phyloP scores from a whole-genome alignment of 2,888 invertebrate species.

The Ophonus ardosiacus region DNA sequence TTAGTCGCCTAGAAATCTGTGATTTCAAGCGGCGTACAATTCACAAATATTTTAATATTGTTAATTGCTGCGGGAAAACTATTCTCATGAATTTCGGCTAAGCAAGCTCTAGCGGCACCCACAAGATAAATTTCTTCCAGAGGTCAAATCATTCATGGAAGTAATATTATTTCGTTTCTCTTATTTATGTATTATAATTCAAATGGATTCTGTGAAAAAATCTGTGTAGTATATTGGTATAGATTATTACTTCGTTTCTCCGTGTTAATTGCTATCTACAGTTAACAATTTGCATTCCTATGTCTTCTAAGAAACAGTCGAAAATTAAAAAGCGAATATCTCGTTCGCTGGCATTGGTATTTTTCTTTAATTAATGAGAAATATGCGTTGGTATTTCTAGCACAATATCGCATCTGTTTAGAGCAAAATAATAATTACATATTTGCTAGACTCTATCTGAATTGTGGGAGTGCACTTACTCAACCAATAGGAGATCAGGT shows the following conservation, averaged over 20 bases:
- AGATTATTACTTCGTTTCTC: background rate
- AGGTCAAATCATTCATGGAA: too few species aligned
- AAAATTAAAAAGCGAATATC: background rate
- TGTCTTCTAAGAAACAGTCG: background rate
- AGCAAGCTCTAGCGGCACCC: too few species aligned
- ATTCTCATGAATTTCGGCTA: too few species aligned
- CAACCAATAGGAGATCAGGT: conserved; percentile 42
- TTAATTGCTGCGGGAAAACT: too few species aligned
- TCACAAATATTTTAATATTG: too few species aligned
- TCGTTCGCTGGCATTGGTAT: conserved; percentile 2
- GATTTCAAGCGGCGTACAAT: too few species aligned
- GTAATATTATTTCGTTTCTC: too few species aligned
- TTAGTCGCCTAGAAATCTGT: too few species aligned
- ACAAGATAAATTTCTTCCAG: too few species aligned
- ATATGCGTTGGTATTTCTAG: conserved; percentile 25
- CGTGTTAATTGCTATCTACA: background rate
- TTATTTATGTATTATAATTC: background rate
- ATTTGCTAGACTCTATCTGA: conserved; percentile 33
- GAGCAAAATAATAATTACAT: conserved; percentile 25
- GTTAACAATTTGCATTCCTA: background rate
- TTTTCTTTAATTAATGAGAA: conserved; percentile 33
- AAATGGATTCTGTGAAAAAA: background rate
- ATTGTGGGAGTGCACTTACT: conserved; percentile 46
- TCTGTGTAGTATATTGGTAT: background rate
- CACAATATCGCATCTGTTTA: conserved; percentile 22